Evolutionary conservation across 1,140 invertebrate genomes (phyloP).

Genomic region (Nixonia krombeini): DNA sequence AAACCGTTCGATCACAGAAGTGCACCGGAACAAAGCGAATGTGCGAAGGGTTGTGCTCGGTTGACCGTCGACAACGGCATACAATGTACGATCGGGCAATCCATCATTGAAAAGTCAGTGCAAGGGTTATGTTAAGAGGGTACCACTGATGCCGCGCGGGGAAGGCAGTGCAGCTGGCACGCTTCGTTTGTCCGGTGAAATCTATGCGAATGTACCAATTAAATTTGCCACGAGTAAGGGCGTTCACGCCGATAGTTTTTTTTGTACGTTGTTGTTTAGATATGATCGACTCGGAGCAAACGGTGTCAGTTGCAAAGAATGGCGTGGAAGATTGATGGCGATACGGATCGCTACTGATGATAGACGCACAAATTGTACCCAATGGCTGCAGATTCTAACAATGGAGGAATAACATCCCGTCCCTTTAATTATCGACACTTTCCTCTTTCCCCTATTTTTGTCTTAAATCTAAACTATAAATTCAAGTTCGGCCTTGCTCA

Average conservation of each 20-base stretch:
- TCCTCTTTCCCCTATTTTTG: too few relatives aligned
- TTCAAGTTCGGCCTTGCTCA: too few relatives aligned
- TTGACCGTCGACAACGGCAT: constrained; percentile 48
- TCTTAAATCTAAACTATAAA: too few relatives aligned
- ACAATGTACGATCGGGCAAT: constrained; percentile 58
- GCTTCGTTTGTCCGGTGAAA: constrained; percentile 40
- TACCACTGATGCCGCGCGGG: constrained; percentile 11
- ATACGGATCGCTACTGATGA: constrained; percentile 11
- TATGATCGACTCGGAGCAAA: constrained; percentile 5
- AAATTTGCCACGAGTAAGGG: constrained; percentile 19
- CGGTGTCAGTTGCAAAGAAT: constrained; percentile 8
- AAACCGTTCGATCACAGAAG: constrained; percentile 39
- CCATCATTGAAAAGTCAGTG: constrained; percentile 56
- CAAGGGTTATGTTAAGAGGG: constrained; percentile 50
- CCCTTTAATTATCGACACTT: too few relatives aligned
- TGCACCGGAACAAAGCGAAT: constrained; percentile 22
- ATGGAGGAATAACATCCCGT: too few relatives aligned
- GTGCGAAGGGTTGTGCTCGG: constrained; percentile 36
- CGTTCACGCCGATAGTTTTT: not conserved
- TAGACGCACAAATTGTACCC: constrained; percentile 23
- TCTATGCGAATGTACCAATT: constrained; percentile 28
- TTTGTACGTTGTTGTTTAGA: constrained; percentile 14
- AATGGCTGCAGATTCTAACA: constrained; percentile 20
- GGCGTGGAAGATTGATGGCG: constrained; percentile 22
- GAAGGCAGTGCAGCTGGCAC: constrained; percentile 56